Evolutionary conservation across 2,113 vertebrate species (phyloP).

Genomic region (Oreotragus oreotragus): DNA sequence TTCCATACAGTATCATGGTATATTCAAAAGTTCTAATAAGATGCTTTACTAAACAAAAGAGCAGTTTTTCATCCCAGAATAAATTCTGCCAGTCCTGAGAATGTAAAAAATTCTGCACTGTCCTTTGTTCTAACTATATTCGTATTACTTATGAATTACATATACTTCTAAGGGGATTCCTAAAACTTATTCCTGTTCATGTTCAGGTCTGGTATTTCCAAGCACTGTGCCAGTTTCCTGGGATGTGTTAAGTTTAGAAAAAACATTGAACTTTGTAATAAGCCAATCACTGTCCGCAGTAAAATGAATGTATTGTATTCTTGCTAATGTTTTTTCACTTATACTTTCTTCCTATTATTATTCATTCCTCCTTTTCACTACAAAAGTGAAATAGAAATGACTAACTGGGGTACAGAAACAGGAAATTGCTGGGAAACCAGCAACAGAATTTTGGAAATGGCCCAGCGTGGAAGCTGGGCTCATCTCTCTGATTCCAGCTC

Average conservation of each 20-base stretch:
- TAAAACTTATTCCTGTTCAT: not conserved
- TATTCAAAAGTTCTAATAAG: conserved; percentile 1
- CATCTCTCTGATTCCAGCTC: not conserved
- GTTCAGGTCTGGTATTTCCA: not conserved
- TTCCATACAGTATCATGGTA: not conserved
- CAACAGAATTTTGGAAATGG: not conserved
- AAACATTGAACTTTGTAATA: not conserved
- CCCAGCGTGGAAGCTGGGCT: not conserved
- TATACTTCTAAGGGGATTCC: not conserved
- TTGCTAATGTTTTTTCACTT: not conserved
- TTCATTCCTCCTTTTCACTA: not conserved
- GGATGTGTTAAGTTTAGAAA: not conserved
- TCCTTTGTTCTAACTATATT: conserved; percentile 16
- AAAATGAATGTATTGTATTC: not conserved
- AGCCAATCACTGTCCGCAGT: not conserved
- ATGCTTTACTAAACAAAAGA: conserved; percentile 25
- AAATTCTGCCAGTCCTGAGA: not conserved
- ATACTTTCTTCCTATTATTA: not conserved
- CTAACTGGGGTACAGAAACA: not conserved
- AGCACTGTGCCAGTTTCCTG: not conserved
- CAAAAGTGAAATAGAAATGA: not conserved
- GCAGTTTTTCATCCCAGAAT: not conserved
- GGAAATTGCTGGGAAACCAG: not conserved
- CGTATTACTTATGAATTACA: not conserved
- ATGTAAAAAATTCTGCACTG: not conserved